Evolutionary conservation across 2,888 invertebrate species (phyloP).

Genomic region (Adelphocoris suturalis): DNA sequence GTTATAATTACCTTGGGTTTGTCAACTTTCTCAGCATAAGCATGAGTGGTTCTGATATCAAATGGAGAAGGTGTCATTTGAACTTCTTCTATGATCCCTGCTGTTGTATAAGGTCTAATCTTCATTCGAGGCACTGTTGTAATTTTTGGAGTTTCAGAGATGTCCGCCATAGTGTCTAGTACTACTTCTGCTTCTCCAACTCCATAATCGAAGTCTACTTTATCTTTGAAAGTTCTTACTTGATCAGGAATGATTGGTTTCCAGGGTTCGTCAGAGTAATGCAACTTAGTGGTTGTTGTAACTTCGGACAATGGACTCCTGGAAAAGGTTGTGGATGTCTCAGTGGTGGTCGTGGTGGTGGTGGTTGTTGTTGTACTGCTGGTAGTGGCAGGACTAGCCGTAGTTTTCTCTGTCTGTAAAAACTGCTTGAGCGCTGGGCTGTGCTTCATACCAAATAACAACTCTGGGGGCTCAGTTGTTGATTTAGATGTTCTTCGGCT

Average conservation of each 20-base stretch:
- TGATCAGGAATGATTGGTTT: constrained; percentile 74
- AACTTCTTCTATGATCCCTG: constrained; percentile 64
- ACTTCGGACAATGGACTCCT: constrained; percentile 39
- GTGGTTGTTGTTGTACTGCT: constrained; percentile 44
- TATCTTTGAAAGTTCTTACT: constrained; percentile 68
- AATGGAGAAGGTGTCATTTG: constrained; percentile 55
- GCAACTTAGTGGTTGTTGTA: constrained; percentile 58
- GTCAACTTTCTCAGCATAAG: constrained; percentile 59
- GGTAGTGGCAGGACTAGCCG: constrained; percentile 19
- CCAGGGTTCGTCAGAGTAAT: constrained; percentile 74
- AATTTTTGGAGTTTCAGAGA: neutral
- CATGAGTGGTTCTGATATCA: constrained; percentile 56
- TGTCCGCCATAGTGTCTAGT: constrained; percentile 76
- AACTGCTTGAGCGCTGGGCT: constrained; percentile 72
- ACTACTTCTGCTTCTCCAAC: constrained; percentile 79
- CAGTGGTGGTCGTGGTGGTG: constrained; percentile 44
- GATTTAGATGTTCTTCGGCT: constrained; percentile 56
- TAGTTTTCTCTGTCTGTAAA: constrained; percentile 50
- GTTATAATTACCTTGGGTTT: constrained; percentile 58
- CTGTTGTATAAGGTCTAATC: constrained; percentile 49
- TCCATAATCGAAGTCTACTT: constrained; percentile 70
- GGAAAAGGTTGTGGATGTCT: neutral
- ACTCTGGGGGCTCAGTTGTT: constrained; percentile 58
- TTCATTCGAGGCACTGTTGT: constrained; percentile 64
- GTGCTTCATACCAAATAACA: constrained; percentile 70